These are phyloP conservation scores for Aphelinus atriplicis DNA, from an alignment of 1,140 invertebrate species.

Conservation along the genomic window DNA sequence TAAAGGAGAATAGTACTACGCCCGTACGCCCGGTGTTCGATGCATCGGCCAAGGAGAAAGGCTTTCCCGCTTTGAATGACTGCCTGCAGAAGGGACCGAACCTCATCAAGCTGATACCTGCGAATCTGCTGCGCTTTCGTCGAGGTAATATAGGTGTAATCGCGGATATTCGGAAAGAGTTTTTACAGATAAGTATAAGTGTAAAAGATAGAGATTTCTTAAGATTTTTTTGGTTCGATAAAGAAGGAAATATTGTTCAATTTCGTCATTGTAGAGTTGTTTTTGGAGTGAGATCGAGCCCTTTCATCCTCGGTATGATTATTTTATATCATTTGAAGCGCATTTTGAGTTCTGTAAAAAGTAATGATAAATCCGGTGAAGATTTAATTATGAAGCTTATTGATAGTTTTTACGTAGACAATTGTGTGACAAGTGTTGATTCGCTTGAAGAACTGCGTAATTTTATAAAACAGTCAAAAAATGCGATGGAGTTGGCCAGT, in stretches of 20 bases:
- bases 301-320: constrained; percentile 50
- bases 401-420: neutral
- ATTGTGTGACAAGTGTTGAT: constrained; percentile 6
- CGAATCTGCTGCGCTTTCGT: constrained; percentile 55
- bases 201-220: constrained; percentile 14
- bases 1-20: constrained; percentile 40
- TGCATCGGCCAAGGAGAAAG: constrained; percentile 31
- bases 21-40: constrained; percentile 43
- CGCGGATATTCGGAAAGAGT: constrained; percentile 60
- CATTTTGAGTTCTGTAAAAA: neutral
- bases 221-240: no score
- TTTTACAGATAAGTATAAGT: constrained; percentile 55
- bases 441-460: neutral
- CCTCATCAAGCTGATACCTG: constrained; percentile 34
- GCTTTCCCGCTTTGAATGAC: constrained; percentile 50
- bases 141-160: constrained; percentile 51
- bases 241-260: constrained; percentile 4
- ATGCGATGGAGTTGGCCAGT: neutral
- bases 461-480: constrained; percentile 5
- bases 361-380: neutral
- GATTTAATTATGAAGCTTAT: constrained; percentile 15
- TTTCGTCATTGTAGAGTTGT: constrained; percentile 49
- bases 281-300: constrained; percentile 48
- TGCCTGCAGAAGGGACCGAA: constrained; percentile 53
- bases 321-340: constrained; percentile 43